phyloP scores from a whole-genome alignment of 37 sponge, comb jelly and placozoan species.

The Tethya wilhelma region DNA sequence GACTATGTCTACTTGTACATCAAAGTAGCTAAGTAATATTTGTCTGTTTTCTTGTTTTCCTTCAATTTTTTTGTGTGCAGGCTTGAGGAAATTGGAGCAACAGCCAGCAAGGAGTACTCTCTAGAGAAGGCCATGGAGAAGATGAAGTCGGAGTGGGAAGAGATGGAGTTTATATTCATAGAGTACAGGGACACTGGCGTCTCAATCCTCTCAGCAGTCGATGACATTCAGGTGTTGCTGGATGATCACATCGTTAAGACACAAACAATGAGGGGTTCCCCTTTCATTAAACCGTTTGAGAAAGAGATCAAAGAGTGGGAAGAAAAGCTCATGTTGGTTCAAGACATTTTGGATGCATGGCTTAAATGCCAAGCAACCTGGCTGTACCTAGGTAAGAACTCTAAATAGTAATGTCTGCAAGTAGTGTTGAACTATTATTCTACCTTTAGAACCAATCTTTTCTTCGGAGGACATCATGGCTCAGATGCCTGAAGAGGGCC shows the following conservation, averaged over 20 bases:
- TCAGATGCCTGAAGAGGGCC: conserved; percentile 99
- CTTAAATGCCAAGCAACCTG: conserved; percentile 97
- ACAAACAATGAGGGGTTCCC: conserved; percentile 98
- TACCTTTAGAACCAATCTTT: conserved; percentile 93
- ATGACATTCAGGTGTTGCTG: conserved; percentile 92
- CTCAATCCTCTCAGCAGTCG: conserved; percentile 91
- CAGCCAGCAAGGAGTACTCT: conserved; percentile 95
- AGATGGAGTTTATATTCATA: conserved; percentile 80
- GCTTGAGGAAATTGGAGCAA: conserved; percentile 90
- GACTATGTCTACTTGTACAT: background rate
- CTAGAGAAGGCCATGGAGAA: conserved; percentile 97
- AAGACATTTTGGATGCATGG: conserved; percentile 97
- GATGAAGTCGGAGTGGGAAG: conserved; percentile 95
- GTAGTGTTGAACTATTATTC: background rate
- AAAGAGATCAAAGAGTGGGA: conserved; percentile 95
- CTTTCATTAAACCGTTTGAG: conserved; percentile 98
- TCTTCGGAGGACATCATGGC: conserved; percentile 96
- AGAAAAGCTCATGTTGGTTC: conserved; percentile 85
- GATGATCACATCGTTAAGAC: conserved; percentile 99
- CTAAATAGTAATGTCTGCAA: background rate
- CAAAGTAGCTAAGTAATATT: too few relatives aligned
- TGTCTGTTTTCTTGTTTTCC: background rate
- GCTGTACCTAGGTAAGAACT: conserved; percentile 78
- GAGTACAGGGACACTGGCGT: conserved; percentile 96
- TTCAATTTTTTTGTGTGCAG: conserved; percentile 11